Base-by-base conservation (phyloP, 1,140 invertebrate species). In the Drosophila sp. region DNA sequence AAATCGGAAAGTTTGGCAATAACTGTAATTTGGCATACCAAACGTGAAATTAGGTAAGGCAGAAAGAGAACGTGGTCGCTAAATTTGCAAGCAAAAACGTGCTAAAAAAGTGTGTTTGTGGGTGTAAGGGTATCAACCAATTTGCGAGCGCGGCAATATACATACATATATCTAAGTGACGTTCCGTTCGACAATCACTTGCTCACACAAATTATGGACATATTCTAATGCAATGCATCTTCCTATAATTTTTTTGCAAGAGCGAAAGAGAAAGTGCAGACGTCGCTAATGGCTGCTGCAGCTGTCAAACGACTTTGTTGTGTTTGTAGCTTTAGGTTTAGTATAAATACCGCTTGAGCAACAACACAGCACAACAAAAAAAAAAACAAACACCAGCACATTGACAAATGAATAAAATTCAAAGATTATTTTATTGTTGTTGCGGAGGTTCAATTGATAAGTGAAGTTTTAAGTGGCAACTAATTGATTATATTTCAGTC, bases 1-100 rank as follows among this genome's bases (percentile, higher is more conserved):
- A 57, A 62, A 63, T 67, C 56, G 4, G 38, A 21, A 69, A 62
- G 16, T 57, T 65, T 38, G 36, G 14, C 40, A 54, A 7, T 9
- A 59, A 29, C 7, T 45, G 21, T 59, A 48, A 18, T 72, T 79
- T 69, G 45, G 48, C 27, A 58, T 16, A 18, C 25, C 34, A 29
- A 21, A 41, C 34, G 25, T 50, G 13, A 62, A 78, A 76, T 87
- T 69, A 87, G 81, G 81, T 86, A 77, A 86, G 82, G 48, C 11
- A 13, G 21, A 36, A 4, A 32, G n/a, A 34, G 34, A 67, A 59
- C 63, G 63, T 73, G 71, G 48, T 61, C 34, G 46, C 21, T 53
- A 9, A 53, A 53, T 32, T 40, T 48, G 29, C 21, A 61, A 41
- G 46, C 21, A 62, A 62, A 65, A 63, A 71, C 69, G 53, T 66